phyloP scores from a whole-genome alignment of 2,888 invertebrate genomes.

The Noctua janthe region DNA sequence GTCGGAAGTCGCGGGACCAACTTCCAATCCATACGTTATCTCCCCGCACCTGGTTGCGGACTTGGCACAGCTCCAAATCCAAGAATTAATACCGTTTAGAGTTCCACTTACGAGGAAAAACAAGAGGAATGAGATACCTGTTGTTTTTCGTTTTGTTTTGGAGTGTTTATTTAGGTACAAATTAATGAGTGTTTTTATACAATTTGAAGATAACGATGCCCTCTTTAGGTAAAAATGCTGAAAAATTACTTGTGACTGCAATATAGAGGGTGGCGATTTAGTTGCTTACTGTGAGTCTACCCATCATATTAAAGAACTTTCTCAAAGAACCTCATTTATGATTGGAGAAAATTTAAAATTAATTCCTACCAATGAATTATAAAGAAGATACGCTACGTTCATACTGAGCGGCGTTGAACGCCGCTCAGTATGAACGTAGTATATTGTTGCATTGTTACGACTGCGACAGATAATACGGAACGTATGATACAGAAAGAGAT shows the following conservation, averaged over 20 bases:
- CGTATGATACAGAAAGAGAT: no score
- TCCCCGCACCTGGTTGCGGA: constrained; percentile 48
- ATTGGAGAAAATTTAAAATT: neutral
- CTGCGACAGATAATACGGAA: no score
- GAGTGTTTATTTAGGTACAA: neutral
- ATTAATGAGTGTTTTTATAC: neutral
- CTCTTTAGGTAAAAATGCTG: neutral
- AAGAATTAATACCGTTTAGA: constrained; percentile 59
- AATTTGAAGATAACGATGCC: neutral
- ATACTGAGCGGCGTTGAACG: no score
- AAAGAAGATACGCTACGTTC: no score
- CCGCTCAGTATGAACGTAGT: no score
- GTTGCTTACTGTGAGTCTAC: neutral
- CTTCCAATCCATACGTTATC: constrained; percentile 53
- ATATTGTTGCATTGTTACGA: no score
- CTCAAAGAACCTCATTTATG: neutral
- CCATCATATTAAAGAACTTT: neutral
- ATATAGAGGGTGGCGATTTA: neutral
- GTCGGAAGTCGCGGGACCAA: constrained; percentile 37
- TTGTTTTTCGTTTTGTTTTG: constrained; percentile 46
- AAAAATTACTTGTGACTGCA: neutral
- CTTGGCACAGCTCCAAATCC: constrained; percentile 56
- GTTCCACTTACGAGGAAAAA: constrained; percentile 49
- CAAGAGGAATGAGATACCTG: constrained; percentile 29
- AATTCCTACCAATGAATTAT: no score